Evolutionary conservation across 1,140 invertebrate genomes (phyloP).

Genomic region (Prorops nasuta): DNA sequence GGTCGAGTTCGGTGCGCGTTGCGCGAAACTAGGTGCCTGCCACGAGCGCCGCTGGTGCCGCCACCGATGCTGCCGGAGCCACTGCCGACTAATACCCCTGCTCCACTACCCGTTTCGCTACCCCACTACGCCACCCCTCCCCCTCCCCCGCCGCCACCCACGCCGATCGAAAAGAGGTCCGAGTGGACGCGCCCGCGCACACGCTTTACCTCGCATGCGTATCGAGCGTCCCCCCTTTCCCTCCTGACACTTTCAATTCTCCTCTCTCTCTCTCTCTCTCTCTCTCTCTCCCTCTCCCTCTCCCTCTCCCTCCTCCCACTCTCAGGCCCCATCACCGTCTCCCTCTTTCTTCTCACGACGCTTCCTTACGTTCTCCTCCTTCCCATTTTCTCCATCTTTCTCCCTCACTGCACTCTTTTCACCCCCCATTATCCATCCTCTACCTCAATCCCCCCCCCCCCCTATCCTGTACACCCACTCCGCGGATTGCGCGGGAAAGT

Average conservation of each 20-base stretch:
- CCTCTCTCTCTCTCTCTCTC: conserved; percentile 7
- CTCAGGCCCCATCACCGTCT: no score
- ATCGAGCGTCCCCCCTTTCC: conserved; percentile 34
- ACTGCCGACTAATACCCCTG: no score
- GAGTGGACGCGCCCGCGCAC: conserved; percentile 37
- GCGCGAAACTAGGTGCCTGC: no score
- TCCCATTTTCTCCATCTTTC: conserved; percentile 7
- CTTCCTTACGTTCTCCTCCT: conserved; percentile 7
- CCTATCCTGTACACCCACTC: background rate
- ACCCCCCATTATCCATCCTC: background rate
- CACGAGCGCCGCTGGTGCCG: conserved; percentile 12
- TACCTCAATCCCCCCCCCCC: background rate
- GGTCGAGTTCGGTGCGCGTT: no score
- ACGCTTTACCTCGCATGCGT: conserved; percentile 51
- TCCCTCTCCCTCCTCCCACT: conserved; percentile 8
- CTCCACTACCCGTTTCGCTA: conserved; percentile 37
- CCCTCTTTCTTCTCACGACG: no score
- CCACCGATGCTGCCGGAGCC: conserved; percentile 26
- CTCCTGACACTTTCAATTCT: conserved; percentile 9
- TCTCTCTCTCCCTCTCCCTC: conserved; percentile 1
- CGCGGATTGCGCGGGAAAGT: no score
- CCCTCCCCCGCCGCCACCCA: conserved; percentile 34
- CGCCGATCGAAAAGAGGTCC: conserved; percentile 53
- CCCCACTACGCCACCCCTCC: conserved; percentile 20
- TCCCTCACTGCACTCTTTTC: background rate